These are phyloP conservation scores for Conger conger DNA, from an alignment of 2,113 vertebrate species.

Conservation along the genomic window DNA sequence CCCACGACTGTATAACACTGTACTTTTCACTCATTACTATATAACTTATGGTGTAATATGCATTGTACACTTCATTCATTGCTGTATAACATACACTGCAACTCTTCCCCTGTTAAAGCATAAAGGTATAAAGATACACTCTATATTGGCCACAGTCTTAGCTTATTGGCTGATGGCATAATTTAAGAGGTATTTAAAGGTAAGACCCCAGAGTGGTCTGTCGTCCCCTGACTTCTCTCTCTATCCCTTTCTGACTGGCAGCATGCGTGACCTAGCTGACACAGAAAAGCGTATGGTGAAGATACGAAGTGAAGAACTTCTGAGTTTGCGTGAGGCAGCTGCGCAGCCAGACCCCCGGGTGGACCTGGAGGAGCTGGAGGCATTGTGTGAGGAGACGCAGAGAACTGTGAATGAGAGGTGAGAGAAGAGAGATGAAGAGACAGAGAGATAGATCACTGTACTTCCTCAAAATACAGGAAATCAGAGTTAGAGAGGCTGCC, in stretches of 20 bases:
- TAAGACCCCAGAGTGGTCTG: neutral
- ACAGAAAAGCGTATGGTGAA: constrained; percentile 71
- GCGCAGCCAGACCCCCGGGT: constrained; percentile 52
- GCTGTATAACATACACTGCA: too few species aligned
- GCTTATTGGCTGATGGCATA: too few species aligned
- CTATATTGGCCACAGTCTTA: too few species aligned
- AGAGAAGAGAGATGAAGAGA: constrained; percentile 34
- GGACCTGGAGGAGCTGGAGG: constrained; percentile 55
- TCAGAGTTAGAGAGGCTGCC: too few species aligned
- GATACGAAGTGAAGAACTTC: constrained; percentile 70
- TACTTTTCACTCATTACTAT: neutral
- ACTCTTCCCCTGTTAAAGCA: too few species aligned
- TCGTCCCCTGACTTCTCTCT: neutral
- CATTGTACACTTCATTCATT: too few species aligned
- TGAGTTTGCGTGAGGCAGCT: constrained; percentile 55
- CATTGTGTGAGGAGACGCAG: constrained; percentile 74
- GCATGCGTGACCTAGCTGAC: constrained; percentile 73
- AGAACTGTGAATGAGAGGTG: constrained; percentile 75
- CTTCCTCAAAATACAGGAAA: too few species aligned
- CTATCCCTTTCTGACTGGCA: constrained; percentile 47
- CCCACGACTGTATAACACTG: neutral
- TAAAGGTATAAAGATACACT: too few species aligned
- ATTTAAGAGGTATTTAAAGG: too few species aligned
- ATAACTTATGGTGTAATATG: neutral
- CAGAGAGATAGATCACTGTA: too few species aligned